These are phyloP conservation scores for Propithecus perrieri DNA, from an alignment of 2,797 vertebrate genomes.

Conservation along the genomic window DNA sequence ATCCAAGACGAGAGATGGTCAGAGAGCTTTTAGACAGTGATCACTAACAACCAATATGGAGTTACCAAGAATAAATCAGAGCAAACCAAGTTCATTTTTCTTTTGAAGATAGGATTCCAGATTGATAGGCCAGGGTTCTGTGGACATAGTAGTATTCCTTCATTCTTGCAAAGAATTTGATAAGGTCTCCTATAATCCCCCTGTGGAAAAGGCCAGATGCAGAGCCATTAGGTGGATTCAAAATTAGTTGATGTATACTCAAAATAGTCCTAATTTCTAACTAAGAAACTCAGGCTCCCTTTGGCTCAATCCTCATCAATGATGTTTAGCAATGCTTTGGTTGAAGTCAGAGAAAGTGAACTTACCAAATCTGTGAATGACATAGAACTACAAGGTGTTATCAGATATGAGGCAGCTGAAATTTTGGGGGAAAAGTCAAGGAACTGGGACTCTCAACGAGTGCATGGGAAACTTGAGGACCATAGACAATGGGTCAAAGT, in stretches of 20 bases:
- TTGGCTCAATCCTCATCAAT: not conserved
- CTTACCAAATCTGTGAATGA: not conserved
- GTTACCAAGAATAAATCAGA: constrained; percentile 55
- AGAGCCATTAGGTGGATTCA: constrained; percentile 42
- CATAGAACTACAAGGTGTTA: not conserved
- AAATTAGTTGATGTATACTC: not conserved
- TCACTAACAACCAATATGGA: not conserved
- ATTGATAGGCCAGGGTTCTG: constrained; percentile 34
- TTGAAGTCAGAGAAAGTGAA: not conserved
- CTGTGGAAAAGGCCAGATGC: constrained; percentile 46
- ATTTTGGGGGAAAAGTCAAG: not conserved
- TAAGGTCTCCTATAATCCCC: constrained; percentile 27
- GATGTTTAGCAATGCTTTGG: not conserved
- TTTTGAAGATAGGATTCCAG: constrained; percentile 49
- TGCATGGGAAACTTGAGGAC: not conserved
- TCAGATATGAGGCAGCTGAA: not conserved
- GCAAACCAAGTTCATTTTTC: constrained; percentile 55
- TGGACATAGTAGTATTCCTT: constrained; percentile 27
- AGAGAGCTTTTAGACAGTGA: not conserved
- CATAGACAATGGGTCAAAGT: not conserved
- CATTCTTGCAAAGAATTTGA: constrained; percentile 55
- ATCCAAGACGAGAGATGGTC: constrained; percentile 8
- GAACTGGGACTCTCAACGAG: not conserved
- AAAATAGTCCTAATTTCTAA: not conserved
- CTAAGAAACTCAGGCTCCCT: not conserved